A percentile compares a stretch with the other conserved stretches of the same genome.
Conservation (phyloP, 1,140 invertebrate species). For the Eumaeus atala region DNA sequence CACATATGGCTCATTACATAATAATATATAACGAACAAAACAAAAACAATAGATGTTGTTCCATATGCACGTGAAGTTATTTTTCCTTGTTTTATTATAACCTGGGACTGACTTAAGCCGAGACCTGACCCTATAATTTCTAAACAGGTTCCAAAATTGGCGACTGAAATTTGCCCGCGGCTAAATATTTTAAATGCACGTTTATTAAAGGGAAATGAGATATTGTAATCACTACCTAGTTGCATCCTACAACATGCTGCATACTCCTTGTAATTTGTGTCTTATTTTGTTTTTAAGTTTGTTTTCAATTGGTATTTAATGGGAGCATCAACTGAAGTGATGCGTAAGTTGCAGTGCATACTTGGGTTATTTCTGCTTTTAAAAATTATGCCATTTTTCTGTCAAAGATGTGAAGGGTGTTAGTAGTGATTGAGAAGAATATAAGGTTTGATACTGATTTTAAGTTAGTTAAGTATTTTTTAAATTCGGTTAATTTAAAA, state of each 20-base stretch:
- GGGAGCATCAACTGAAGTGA: too few species aligned
- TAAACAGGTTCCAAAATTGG: slow-evolving; percentile 71
- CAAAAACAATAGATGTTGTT: not conserved
- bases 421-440: too few species aligned
- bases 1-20: not conserved
- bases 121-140: slow-evolving; percentile 68
- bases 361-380: too few species aligned
- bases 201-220: slow-evolving; percentile 66
- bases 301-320: slow-evolving; percentile 16
- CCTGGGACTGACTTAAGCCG: slow-evolving; percentile 39
- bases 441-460: too few species aligned
- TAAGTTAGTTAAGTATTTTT: too few species aligned
- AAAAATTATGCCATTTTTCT: too few species aligned
- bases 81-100: slow-evolving; percentile 18
- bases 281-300: slow-evolving; percentile 9
- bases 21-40: slow-evolving; percentile 3
- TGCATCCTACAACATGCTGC: slow-evolving; percentile 27
- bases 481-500: too few species aligned
- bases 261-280: slow-evolving; percentile 12
- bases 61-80: slow-evolving; percentile 12
- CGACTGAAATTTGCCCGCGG: slow-evolving; percentile 57
- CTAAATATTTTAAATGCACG: slow-evolving; percentile 61
- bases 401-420: too few species aligned
- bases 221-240: slow-evolving; percentile 62
- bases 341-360: too few species aligned